Evolutionary conservation across 2,888 invertebrate species (phyloP), one percentile per base, ranked within the genome.

Genomic region (Leuctra nigra): DNA sequence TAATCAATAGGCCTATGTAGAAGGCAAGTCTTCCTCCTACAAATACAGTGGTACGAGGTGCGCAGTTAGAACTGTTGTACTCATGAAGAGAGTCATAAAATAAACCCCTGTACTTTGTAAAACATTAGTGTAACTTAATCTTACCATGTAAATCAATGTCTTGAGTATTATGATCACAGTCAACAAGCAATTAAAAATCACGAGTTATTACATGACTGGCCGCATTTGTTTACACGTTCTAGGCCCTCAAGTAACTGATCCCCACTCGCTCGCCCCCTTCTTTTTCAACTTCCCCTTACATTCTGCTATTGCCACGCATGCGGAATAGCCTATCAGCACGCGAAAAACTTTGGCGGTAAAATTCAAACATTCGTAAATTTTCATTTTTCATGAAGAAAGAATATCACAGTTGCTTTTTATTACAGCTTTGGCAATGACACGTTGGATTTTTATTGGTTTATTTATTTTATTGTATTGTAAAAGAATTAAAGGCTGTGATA

Each of bases 241-340:
- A 74, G 77, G 74, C 63, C 88, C 88, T 9, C 85, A 84, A 0
- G 84, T 78, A 64, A 73, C 71, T 58, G 39, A 39, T 39, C 39
- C 39, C 39, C 44, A 44, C 44, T 23, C 44, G 22, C 44, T 11
- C 7, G 33, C 33, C 7, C 33, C 33, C 33, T 33, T 33, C 33
- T 33, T 9, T n/a, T n/a, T n/a, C n/a, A n/a, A n/a, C n/a, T n/a
- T n/a, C n/a, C n/a, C n/a, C n/a, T n/a, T n/a, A 33, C 33, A 33
- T 16, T 36, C 36, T 6, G 13, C 36, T 29, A 16, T 16, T 79
- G 79, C 60, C 77, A 80, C 0, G n/a, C n/a, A n/a, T n/a, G n/a
- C n/a, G n/a, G n/a, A n/a, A n/a, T n/a, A n/a, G n/a, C n/a, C n/a
- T n/a, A n/a, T n/a, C n/a, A n/a, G n/a, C n/a, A n/a, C n/a, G n/a